phyloP scores from a whole-genome alignment of 2,888 invertebrate species.

The Ecliptopera silaceata region DNA sequence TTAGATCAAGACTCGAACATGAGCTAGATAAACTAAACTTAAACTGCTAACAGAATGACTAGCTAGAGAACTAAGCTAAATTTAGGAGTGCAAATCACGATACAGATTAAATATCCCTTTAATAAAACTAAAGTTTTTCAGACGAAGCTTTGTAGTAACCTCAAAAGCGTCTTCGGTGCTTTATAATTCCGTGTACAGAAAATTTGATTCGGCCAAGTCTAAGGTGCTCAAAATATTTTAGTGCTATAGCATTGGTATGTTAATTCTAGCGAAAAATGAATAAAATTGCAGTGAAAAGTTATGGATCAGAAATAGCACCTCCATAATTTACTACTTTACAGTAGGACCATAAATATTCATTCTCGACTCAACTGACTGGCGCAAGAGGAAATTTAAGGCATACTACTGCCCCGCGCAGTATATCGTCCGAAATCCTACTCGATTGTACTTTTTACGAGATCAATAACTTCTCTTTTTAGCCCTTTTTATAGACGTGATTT shows the following conservation, averaged over 20 bases:
- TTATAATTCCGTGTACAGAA: too few relatives aligned
- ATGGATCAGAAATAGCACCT: conserved; percentile 24
- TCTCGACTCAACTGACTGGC: conserved; percentile 45
- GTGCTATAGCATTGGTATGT: background rate
- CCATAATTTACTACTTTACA: conserved; percentile 44
- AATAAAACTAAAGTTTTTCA: too few relatives aligned
- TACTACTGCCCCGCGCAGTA: conserved; percentile 41
- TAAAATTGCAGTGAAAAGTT: background rate
- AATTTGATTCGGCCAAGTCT: too few relatives aligned
- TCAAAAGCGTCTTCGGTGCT: too few relatives aligned
- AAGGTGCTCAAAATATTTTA: background rate
- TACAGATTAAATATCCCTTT: too few relatives aligned
- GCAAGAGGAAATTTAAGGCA: conserved; percentile 59
- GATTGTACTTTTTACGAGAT: conserved; percentile 3
- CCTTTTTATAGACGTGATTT: background rate
- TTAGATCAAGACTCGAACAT: too few relatives aligned
- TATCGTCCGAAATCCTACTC: conserved; percentile 6
- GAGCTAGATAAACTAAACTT: too few relatives aligned
- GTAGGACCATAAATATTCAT: conserved; percentile 66
- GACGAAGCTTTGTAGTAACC: too few relatives aligned
- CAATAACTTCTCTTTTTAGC: background rate
- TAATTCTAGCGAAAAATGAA: background rate
- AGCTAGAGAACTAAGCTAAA: too few relatives aligned
- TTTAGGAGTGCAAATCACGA: too few relatives aligned
- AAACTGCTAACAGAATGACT: too few relatives aligned